A percentile compares a stretch with the other conserved stretches of the same genome.
Conservation (phyloP, 2,888 invertebrate species). For the Apodemia duryi region DNA sequence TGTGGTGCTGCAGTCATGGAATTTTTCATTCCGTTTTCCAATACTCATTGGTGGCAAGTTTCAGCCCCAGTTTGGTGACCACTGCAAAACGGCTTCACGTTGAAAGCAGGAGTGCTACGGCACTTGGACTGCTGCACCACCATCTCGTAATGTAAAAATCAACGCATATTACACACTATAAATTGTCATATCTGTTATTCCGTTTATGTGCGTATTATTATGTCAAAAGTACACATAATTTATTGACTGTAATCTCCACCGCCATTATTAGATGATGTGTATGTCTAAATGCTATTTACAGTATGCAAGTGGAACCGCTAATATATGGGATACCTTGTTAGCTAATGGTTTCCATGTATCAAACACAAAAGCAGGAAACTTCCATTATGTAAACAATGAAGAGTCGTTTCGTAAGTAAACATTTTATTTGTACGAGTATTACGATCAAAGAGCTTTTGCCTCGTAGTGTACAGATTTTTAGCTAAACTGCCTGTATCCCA, state of each 20-base stretch:
- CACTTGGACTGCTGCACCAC: too few species aligned
- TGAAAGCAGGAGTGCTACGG: too few species aligned
- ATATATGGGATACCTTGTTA: conserved; percentile 10
- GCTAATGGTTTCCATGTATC: conserved; percentile 7
- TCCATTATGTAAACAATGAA: conserved; percentile 9
- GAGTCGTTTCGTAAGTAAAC: conserved; percentile 1
- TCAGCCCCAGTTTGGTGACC: too few species aligned
- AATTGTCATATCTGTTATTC: background rate
- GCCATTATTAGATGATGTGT: conserved; percentile 9
- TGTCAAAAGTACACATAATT: background rate
- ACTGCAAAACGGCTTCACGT: too few species aligned
- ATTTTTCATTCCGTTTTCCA: too few species aligned
- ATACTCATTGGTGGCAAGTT: too few species aligned
- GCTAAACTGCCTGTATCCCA: background rate
- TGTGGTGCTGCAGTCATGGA: too few species aligned
- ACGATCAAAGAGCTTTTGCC: background rate
- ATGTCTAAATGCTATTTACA: conserved; percentile 9
- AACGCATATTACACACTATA: background rate
- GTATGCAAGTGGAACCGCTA: conserved; percentile 1
- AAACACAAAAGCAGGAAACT: conserved; percentile 13
- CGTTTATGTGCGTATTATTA: conserved; percentile 5
- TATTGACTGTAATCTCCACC: background rate
- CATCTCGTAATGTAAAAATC: too few species aligned
- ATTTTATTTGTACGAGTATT: conserved; percentile 2
- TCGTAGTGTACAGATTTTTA: background rate